Conservation (phyloP, 1,140 invertebrate genomes). For the Rhagoletis pomonella region DNA sequence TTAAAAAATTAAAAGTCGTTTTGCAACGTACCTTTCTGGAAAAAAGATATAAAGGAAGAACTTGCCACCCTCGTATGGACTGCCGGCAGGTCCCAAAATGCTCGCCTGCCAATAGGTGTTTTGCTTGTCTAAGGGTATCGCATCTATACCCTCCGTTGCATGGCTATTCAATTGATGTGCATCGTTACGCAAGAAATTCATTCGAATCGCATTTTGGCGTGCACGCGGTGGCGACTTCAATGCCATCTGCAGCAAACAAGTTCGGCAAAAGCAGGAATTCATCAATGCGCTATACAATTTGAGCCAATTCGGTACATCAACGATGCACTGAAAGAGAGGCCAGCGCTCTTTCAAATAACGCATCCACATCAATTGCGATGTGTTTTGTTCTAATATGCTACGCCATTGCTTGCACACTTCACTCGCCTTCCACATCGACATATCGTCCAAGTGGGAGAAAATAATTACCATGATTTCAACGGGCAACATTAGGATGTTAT, state of each 20-base stretch:
- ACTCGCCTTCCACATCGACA: slow-evolving; percentile 90
- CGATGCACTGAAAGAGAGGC: slow-evolving; percentile 88
- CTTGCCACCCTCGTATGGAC: slow-evolving; percentile 94
- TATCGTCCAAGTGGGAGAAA: slow-evolving; percentile 92
- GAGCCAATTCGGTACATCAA: slow-evolving; percentile 85
- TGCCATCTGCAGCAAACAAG: slow-evolving; percentile 88
- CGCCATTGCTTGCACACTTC: slow-evolving; percentile 91
- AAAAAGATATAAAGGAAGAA: slow-evolving; percentile 96
- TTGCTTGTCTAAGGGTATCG: slow-evolving; percentile 87
- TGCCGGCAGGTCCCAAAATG: slow-evolving; percentile 90
- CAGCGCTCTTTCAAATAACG: slow-evolving; percentile 84
- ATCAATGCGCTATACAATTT: slow-evolving; percentile 80
- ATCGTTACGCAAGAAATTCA: slow-evolving; percentile 84
- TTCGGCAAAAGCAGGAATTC: slow-evolving; percentile 87
- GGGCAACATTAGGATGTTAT: slow-evolving; percentile 63
- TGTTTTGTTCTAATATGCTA: slow-evolving; percentile 84
- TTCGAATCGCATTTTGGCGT: slow-evolving; percentile 84
- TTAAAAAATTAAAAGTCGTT: slow-evolving; percentile 13
- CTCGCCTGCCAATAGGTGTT: slow-evolving; percentile 94
- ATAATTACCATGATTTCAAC: slow-evolving; percentile 87
- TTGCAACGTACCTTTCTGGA: slow-evolving; percentile 73
- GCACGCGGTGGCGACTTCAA: slow-evolving; percentile 78
- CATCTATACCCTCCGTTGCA: slow-evolving; percentile 92
- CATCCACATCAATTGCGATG: slow-evolving; percentile 85
- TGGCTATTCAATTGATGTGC: slow-evolving; percentile 82